phyloP scores from a whole-genome alignment of 2,888 invertebrate genomes.

The Cheilosia scutellata region DNA sequence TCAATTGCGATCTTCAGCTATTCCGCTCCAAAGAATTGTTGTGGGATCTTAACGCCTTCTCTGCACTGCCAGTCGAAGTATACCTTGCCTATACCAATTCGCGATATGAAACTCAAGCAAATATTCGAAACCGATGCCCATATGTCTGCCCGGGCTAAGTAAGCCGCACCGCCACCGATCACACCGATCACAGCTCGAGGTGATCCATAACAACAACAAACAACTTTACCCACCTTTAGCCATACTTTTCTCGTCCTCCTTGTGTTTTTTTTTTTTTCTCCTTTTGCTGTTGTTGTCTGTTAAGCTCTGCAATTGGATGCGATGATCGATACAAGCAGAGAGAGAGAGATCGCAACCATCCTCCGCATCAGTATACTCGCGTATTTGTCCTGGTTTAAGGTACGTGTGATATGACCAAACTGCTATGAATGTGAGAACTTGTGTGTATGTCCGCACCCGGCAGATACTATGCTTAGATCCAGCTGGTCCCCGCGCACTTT shows the following conservation, averaged over 20 bases:
- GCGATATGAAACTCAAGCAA: conserved; percentile 62
- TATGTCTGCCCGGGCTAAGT: conserved; percentile 66
- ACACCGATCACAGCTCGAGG: conserved; percentile 45
- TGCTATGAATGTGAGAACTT: conserved; percentile 65
- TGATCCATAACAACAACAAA: conserved; percentile 72
- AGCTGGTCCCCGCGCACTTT: conserved; percentile 14
- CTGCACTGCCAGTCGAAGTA: conserved; percentile 38
- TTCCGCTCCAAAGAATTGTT: conserved; percentile 49
- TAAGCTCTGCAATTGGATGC: conserved; percentile 67
- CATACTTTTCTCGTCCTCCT: conserved; percentile 3
- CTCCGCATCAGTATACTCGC: not conserved
- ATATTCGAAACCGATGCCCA: conserved; percentile 70
- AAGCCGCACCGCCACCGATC: conserved; percentile 3
- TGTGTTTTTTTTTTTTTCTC: not conserved
- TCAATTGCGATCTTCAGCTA: conserved; percentile 4
- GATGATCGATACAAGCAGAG: conserved; percentile 66
- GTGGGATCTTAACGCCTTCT: conserved; percentile 61
- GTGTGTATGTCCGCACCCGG: conserved; percentile 67
- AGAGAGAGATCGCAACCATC: conserved; percentile 38
- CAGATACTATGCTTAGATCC: conserved; percentile 64
- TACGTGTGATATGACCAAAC: conserved; percentile 71
- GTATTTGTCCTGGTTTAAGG: conserved; percentile 72
- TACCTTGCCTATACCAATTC: too few species aligned
- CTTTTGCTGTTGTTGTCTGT: not conserved
- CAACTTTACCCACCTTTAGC: conserved; percentile 63